Evolutionary conservation across 1,140 invertebrate genomes (phyloP), one percentile per base, ranked within the genome.

Genomic region (Drosophila parvula): DNA sequence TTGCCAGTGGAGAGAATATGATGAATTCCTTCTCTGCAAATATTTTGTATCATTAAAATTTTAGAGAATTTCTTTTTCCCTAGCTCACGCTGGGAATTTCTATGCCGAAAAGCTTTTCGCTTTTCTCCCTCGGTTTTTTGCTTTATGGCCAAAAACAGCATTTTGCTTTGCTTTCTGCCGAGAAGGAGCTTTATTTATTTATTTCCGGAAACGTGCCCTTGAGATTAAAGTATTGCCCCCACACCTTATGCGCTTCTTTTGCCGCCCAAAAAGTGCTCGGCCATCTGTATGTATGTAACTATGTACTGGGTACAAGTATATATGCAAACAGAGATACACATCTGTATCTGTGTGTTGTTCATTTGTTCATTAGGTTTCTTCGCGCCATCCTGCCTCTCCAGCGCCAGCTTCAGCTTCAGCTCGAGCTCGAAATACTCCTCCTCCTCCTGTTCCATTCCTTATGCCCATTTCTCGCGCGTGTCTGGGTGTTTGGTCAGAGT

Each of bases 151-250:
- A 32, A 44, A 44, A 61, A 61, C 47, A 45, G 34, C 14, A 53
- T 45, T 53, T 60, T 36, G 36, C 36, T 30, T 41, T 44, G 55
- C 59, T 44, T 62, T 58, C 70, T 63, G 40, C 63, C 69, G 51
- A 56, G 74, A 55, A 56, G 74, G 43, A 84, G 67, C 67, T 89
- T 89, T 89, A 89, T 89, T 89, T 89, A 89, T 89, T 89, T 90
- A 89, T 89, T 89, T 89, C 84, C 84, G 84, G 84, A 89, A 89
- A 89, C 85, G 80, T 84, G 84, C 84, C 86, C 84, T 89, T 88
- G 84, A 89, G 84, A 89, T 84, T 89, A 73, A 74, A 73, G 76
- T 81, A 88, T 76, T 75, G 41, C 55, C 8, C 4, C 41, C 22
- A n/a, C 28, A 10, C 22, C 44, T 27, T 9, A 7, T 27, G 11